These are phyloP conservation scores for Syngnathoides biaculeatus DNA, from an alignment of 2,113 vertebrate species.

Conservation along the genomic window DNA sequence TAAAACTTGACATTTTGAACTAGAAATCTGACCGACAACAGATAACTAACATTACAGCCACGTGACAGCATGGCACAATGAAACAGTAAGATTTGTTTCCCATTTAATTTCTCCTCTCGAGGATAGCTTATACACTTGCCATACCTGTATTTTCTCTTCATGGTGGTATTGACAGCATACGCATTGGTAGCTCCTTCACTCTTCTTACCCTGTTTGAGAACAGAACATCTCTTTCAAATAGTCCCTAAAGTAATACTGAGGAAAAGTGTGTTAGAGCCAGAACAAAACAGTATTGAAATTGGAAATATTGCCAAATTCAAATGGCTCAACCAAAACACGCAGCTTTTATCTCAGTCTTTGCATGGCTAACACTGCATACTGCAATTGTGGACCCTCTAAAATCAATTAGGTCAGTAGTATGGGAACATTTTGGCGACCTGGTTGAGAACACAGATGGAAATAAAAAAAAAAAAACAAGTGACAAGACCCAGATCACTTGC, in stretches of 20 bases:
- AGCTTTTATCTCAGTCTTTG: too few species aligned
- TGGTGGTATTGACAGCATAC: slow-evolving; percentile 86
- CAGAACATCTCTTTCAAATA: slow-evolving; percentile 2
- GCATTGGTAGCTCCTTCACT: slow-evolving; percentile 85
- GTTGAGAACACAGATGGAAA: too few species aligned
- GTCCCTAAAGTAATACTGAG: not conserved
- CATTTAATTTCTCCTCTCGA: not conserved
- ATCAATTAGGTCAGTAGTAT: too few species aligned
- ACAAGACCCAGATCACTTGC: too few species aligned
- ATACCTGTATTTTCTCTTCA: slow-evolving; percentile 98
- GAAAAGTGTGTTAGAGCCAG: too few species aligned
- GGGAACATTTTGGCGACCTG: too few species aligned
- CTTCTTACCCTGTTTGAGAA: slow-evolving; percentile 84
- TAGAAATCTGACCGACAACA: slow-evolving; percentile 3
- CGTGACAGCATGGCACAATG: not conserved
- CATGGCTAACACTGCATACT: too few species aligned
- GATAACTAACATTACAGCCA: slow-evolving; percentile 1
- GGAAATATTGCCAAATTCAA: too few species aligned
- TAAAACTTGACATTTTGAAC: slow-evolving; percentile 26
- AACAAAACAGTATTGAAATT: too few species aligned
- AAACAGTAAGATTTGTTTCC: not conserved
- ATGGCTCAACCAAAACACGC: too few species aligned
- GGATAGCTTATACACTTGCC: slow-evolving; percentile 2
- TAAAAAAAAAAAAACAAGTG: too few species aligned
- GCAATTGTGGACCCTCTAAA: too few species aligned